Evolutionary conservation across 1,140 invertebrate species (phyloP), one percentile per base, ranked within the genome.

Genomic region (Drosophila leontia): DNA sequence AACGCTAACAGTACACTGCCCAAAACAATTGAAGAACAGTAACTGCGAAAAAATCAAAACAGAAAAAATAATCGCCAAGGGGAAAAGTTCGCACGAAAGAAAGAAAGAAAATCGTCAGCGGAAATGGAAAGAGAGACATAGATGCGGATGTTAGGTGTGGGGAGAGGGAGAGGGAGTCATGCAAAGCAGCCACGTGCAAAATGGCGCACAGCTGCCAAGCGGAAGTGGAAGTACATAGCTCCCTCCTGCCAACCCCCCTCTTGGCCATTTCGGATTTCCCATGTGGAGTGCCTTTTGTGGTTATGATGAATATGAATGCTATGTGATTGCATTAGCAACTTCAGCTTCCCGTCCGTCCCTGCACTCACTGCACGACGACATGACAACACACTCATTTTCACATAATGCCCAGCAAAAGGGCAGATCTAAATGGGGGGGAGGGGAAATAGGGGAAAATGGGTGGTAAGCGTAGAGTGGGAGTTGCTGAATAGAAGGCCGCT

Each of bases 321-420:
- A 88, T 88, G 85, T 88, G 85, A 88, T 88, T 88, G 84, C 84
- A 88, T 88, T 88, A 88, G 86, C 85, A 90, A 88, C 83, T 87
- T 77, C 68, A 65, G 61, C 84, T 69, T 77, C 65, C 44, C 61
- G 39, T 56, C 61, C 72, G 34, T 44, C 44, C 55, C 26, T 44
- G 42, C 60, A 62, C 56, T 58, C 51, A 39, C 44, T 48, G 17
- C 61, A 67, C 58, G 62, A 70, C 61, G 62, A 76, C 69, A 79
- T 71, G 80, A 70, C 77, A 83, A 82, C 83, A 83, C 70, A 87
- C 83, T 70, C 75, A 68, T 80, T 80, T 80, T 77, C 76, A 70
- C 75, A 78, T 78, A 78, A 72, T 72, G 70, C 53, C 67, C 67
- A 60, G 34, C 53, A 51, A 44, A 44, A 44, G 57, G 48, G 26